A percentile compares a stretch with the other conserved stretches of the same genome.
phyloP scores from a whole-genome alignment of 2,888 invertebrate genomes.

The Athripsodes cinereus region DNA sequence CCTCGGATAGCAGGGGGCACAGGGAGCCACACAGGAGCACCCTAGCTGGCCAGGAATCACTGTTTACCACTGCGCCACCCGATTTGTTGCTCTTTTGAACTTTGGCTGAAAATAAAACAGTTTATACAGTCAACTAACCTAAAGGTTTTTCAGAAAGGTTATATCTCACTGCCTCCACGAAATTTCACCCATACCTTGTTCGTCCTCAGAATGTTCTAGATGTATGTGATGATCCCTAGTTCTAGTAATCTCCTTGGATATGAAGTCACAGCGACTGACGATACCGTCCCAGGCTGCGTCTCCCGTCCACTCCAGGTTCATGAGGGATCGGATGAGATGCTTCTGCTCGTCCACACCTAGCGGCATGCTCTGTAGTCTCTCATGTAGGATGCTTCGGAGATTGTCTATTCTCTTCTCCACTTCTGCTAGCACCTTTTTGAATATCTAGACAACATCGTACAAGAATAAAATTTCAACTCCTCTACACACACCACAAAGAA shows the following conservation, averaged over 20 bases:
- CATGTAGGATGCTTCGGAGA: constrained; percentile 73
- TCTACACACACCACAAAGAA: too few species aligned
- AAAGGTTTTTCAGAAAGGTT: too few species aligned
- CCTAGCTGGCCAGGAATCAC: constrained; percentile 22
- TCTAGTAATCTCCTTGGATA: constrained; percentile 60
- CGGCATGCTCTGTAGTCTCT: constrained; percentile 84
- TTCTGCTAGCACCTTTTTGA: constrained; percentile 82
- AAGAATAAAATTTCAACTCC: too few species aligned
- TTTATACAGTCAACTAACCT: too few species aligned
- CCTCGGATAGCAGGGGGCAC: constrained; percentile 40
- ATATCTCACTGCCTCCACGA: too few species aligned
- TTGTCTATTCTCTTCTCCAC: constrained; percentile 83
- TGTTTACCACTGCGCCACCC: background rate
- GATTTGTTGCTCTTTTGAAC: constrained; percentile 14
- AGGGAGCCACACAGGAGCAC: constrained; percentile 42
- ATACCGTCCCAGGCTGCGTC: constrained; percentile 98
- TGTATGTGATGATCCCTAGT: constrained; percentile 59
- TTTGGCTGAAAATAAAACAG: constrained; percentile 15
- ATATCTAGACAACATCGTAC: constrained; percentile 59
- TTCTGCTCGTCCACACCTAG: constrained; percentile 92
- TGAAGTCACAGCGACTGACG: constrained; percentile 72
- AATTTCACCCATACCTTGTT: too few species aligned
- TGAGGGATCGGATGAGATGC: constrained; percentile 65
- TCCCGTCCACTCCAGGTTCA: constrained; percentile 53
- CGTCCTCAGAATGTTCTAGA: constrained; percentile 43